These are phyloP conservation scores for Mesoligia furuncula DNA, from an alignment of 2,888 invertebrate species.

Conservation along the genomic window DNA sequence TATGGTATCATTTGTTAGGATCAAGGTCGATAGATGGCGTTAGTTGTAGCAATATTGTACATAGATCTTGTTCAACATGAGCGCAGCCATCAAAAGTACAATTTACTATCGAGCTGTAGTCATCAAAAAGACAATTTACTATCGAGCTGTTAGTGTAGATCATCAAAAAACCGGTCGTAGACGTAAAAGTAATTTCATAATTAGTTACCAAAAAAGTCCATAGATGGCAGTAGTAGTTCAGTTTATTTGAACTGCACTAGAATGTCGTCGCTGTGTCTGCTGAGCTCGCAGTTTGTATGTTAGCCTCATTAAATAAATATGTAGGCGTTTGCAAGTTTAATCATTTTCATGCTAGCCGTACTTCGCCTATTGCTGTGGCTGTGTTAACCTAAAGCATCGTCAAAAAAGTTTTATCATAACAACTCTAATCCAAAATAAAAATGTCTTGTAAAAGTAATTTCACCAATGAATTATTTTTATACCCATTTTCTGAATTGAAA, in stretches of 20 bases:
- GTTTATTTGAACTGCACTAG: constrained; percentile 9
- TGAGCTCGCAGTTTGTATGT: constrained; percentile 25
- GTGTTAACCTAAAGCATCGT: not conserved
- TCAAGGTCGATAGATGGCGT: constrained; percentile 24
- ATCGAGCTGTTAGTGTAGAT: not conserved
- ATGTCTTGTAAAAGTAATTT: not conserved
- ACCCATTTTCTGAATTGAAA: too few species aligned
- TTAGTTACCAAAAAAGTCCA: not conserved
- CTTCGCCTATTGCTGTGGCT: not conserved
- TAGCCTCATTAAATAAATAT: constrained; percentile 36
- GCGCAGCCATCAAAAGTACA: not conserved
- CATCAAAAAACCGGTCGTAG: not conserved
- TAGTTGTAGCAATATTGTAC: constrained; percentile 4
- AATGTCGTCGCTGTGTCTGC: constrained; percentile 43
- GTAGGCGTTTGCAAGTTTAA: constrained; percentile 16
- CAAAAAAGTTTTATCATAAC: not conserved
- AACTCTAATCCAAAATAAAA: not conserved
- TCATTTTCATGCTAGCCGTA: not conserved
- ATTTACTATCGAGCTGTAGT: not conserved
- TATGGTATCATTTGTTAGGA: not conserved
- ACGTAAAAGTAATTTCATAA: not conserved
- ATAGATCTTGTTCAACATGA: not conserved
- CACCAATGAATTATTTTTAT: too few species aligned
- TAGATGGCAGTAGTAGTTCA: constrained; percentile 21
- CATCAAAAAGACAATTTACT: not conserved